Evolutionary conservation across 2,888 invertebrate species (phyloP).

Genomic region (Chymomyza caudatula): DNA sequence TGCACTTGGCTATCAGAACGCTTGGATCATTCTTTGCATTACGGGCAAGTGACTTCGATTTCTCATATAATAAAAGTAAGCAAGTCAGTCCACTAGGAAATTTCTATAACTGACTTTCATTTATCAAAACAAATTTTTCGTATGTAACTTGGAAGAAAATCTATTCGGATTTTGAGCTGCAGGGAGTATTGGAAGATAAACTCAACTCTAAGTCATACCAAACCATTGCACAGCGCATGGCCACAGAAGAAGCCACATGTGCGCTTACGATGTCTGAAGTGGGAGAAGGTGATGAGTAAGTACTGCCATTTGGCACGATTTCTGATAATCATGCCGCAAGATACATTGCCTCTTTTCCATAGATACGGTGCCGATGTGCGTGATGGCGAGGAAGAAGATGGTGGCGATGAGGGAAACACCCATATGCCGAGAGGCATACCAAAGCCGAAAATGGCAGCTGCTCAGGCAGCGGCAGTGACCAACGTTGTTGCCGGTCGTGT

Average conservation of each 20-base stretch:
- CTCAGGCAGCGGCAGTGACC: conserved; percentile 75
- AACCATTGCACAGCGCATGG: conserved; percentile 94
- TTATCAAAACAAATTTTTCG: neutral
- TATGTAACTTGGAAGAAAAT: conserved; percentile 86
- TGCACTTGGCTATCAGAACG: conserved; percentile 96
- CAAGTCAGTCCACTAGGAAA: no score
- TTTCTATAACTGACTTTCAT: no score
- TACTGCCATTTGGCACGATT: conserved; percentile 23
- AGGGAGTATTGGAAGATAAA: conserved; percentile 98
- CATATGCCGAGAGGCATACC: conserved; percentile 62
- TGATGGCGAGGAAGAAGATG: conserved; percentile 68
- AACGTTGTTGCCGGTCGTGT: conserved; percentile 86
- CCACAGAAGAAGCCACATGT: conserved; percentile 97
- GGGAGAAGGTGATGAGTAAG: conserved; percentile 83
- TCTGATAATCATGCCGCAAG: neutral
- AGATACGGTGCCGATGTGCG: conserved; percentile 61
- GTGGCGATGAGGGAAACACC: conserved; percentile 67
- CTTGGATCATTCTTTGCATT: conserved; percentile 94
- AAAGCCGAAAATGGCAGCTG: conserved; percentile 74
- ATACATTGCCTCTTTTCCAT: neutral
- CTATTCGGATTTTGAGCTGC: conserved; percentile 98
- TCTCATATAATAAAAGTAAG: conserved; percentile 95
- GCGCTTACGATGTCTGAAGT: conserved; percentile 90
- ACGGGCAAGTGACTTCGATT: conserved; percentile 98
- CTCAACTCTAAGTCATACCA: conserved; percentile 97